These are phyloP conservation scores for Buceros bicornis DNA, from an alignment of 2,797 vertebrate species.

Conservation along the genomic window DNA sequence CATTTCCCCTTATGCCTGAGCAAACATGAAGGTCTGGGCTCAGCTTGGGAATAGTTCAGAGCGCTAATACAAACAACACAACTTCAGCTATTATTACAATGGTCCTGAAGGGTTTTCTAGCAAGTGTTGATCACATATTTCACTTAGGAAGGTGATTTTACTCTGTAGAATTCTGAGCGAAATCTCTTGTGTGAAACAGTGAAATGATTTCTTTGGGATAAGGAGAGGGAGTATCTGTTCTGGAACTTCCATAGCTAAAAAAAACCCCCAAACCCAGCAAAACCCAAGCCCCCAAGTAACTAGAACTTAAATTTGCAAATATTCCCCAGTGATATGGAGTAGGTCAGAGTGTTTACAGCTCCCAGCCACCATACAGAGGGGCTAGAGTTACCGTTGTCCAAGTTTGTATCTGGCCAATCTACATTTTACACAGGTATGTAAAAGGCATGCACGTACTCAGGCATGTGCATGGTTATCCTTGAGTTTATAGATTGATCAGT, in stretches of 20 bases:
- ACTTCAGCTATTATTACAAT: conserved; percentile 23
- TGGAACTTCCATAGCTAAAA: neutral
- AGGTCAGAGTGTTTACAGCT: neutral
- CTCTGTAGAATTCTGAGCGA: neutral
- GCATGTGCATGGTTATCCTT: neutral
- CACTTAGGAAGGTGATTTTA: neutral
- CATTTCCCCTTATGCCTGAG: conserved; percentile 50
- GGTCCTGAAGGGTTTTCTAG: conserved; percentile 16
- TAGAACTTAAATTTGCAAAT: neutral
- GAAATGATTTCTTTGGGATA: neutral
- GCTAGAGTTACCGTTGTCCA: neutral
- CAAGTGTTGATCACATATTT: conserved; percentile 25
- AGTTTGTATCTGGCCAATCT: neutral
- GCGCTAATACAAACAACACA: conserved; percentile 66
- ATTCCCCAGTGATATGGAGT: neutral
- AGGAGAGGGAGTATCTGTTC: accelerated
- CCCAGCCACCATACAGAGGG: accelerated
- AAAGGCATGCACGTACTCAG: accelerated
- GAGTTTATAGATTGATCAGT: accelerated
- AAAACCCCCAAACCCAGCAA: accelerated
- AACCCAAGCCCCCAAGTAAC: neutral
- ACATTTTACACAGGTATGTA: neutral
- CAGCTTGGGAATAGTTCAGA: conserved; percentile 46
- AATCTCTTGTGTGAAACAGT: neutral
- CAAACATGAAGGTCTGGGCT: conserved; percentile 67